These are phyloP conservation scores for Rhyacophila evoluta DNA, from an alignment of 2,888 invertebrate genomes.

Conservation along the genomic window DNA sequence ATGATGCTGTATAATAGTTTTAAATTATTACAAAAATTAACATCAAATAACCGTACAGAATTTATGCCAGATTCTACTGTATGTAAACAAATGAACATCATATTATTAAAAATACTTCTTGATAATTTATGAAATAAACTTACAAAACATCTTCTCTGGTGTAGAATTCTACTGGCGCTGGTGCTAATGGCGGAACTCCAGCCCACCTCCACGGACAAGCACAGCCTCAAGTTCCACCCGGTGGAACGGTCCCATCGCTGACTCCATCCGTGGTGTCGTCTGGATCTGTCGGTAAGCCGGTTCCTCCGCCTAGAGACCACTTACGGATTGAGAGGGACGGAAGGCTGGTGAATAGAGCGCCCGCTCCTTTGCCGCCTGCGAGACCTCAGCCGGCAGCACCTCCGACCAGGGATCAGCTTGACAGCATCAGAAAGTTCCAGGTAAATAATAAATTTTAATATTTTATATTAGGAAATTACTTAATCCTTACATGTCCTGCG, in stretches of 20 bases:
- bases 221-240: constrained; percentile 12
- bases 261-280: constrained; percentile 63
- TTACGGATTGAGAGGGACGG: constrained; percentile 73
- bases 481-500: too few relatives aligned
- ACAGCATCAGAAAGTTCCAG: constrained; percentile 93
- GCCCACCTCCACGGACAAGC: constrained; percentile 35
- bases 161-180: neutral
- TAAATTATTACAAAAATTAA: too few relatives aligned
- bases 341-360: constrained; percentile 74
- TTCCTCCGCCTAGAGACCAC: constrained; percentile 70
- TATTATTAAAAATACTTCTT: too few relatives aligned
- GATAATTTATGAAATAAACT: too few relatives aligned
- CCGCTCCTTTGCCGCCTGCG: constrained; percentile 77
- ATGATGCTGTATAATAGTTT: too few relatives aligned
- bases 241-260: neutral
- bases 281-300: constrained; percentile 69
- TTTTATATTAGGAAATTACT: too few relatives aligned
- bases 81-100: too few relatives aligned
- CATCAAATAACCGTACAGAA: too few relatives aligned
- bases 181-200: constrained; percentile 30
- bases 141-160: neutral
- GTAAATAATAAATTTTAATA: constrained; percentile 65
- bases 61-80: too few relatives aligned
- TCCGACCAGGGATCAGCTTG: constrained; percentile 88
- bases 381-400: constrained; percentile 71